Evolutionary conservation across 2,113 vertebrate species (phyloP).

Genomic region (Ictidomys tridecemlineatus): DNA sequence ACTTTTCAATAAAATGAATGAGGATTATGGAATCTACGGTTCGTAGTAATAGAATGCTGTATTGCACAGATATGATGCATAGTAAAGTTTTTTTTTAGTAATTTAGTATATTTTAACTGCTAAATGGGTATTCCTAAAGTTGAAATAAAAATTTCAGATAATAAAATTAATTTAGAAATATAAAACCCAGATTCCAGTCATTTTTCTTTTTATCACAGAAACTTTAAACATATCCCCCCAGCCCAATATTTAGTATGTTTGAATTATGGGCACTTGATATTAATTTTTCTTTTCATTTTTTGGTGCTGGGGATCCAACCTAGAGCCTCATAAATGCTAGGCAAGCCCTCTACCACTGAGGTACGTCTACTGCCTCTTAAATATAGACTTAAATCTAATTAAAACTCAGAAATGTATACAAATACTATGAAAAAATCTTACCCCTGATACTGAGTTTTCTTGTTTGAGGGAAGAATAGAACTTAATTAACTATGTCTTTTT

Average conservation of each 20-base stretch:
- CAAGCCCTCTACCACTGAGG: too few relatives aligned
- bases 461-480: not conserved
- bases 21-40: not conserved
- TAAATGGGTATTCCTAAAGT: conserved; percentile 34
- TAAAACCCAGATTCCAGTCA: not conserved
- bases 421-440: conserved; percentile 5
- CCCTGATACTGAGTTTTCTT: not conserved
- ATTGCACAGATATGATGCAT: not conserved
- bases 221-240: not conserved
- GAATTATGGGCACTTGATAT: not conserved
- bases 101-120: conserved; percentile 28
- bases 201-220: not conserved
- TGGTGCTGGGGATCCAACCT: too few relatives aligned
- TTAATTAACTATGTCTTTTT: too few relatives aligned
- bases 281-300: too few relatives aligned
- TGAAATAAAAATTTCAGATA: conserved; percentile 5
- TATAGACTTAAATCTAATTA: conserved; percentile 15
- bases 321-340: too few relatives aligned
- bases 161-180: conserved; percentile 34
- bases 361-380: too few relatives aligned
- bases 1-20: not conserved
- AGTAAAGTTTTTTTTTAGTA: not conserved
- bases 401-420: not conserved
- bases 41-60: not conserved
- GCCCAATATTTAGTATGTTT: not conserved